Conservation (phyloP, 64 coral and sea anemone genomes). For the Pocillopora verrucosa region DNA sequence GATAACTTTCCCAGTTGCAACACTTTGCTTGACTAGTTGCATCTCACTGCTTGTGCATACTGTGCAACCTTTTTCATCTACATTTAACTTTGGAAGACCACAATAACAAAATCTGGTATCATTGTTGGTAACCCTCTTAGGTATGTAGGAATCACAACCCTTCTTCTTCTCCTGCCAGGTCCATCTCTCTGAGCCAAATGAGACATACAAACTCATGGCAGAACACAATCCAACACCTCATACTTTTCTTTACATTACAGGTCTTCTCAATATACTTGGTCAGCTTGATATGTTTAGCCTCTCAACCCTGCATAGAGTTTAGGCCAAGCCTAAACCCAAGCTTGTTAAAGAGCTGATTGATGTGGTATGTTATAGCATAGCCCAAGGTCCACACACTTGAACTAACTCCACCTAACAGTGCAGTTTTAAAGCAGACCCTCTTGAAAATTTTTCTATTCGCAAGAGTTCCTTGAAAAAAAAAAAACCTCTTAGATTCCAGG, state of each 20-base stretch:
- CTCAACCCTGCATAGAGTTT: constrained; percentile 45
- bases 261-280: constrained; percentile 44
- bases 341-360: constrained; percentile 18
- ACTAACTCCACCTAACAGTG: constrained; percentile 15
- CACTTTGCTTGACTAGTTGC: neutral
- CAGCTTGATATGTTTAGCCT: constrained; percentile 39
- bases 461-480: neutral
- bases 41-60: constrained; percentile 16
- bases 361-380: constrained; percentile 15
- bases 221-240: constrained; percentile 60
- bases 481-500: constrained; percentile 79
- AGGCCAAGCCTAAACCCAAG: constrained; percentile 32
- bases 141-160: constrained; percentile 33
- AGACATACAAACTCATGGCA: constrained; percentile 53
- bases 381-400: constrained; percentile 45
- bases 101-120: constrained; percentile 26
- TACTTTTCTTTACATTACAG: constrained; percentile 19
- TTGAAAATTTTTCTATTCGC: constrained; percentile 16
- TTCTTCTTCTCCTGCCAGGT: constrained; percentile 29
- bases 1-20: constrained; percentile 1
- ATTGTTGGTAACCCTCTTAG: constrained; percentile 7
- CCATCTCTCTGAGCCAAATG: constrained; percentile 35
- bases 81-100: constrained; percentile 9
- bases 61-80: neutral
- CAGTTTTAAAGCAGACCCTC: constrained; percentile 19